Base-by-base conservation (phyloP, 1,140 invertebrate species). In the Gerris buenoi region DNA sequence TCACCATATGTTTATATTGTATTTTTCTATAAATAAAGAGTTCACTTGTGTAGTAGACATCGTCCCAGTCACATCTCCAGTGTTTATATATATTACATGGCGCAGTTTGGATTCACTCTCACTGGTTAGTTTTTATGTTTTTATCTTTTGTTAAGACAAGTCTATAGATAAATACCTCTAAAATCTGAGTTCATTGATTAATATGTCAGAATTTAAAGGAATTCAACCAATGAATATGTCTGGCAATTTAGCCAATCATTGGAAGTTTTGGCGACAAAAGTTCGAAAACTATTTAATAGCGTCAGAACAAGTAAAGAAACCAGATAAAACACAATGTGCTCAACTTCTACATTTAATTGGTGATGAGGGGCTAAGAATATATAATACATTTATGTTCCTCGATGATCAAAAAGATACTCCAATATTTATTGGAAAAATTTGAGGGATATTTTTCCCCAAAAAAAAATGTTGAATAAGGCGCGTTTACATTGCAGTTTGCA, bases 251-350 rank as follows among this genome's bases (percentile, higher is more conserved):
- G 58, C 58, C 23, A 60, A 15, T 22, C 10, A 60, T 22, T 60
- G 58, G 58, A 15, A 60, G 23, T 60, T 60, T 60, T 15, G 58
- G 58, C 15, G 23, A 13, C 58, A 60, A 60, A 60, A 60, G 23
- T 60, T 60, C 22, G 58, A 60, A 60, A 60, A 60, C 23, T 60
- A 60, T 60, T 60, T 60, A 60, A 60, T 25, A 14, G 58, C 58
- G 3, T 22, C 58, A 60, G 15, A 60, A 60, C 23, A 22, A 60
- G 23, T 5, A 14, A 60, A 60, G 23, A 60, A 60, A 60, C 3
- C 15, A 14, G 58, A 60, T 14, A 60, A 25, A 3, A 60, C 23
- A 22, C 58, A 60, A 25, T 60, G 23, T 22, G 58, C 58, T 22
- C 33, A 25, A 60, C 58, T 60, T 22, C 23, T 15, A 60, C 23